These are phyloP conservation scores for Didymodactylos carnosus DNA, from an alignment of 2,888 invertebrate species.

Conservation along the genomic window DNA sequence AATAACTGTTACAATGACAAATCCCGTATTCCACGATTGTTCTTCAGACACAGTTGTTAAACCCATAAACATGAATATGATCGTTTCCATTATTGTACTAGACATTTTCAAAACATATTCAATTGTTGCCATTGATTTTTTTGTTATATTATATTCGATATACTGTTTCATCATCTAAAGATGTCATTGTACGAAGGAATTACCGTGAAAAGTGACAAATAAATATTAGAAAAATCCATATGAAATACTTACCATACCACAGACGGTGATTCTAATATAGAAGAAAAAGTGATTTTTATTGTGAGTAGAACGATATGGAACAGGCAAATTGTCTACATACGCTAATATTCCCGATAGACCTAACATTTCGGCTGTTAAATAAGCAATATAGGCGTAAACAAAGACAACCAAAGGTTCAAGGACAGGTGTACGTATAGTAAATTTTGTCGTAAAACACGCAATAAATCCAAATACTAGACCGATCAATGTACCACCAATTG, in stretches of 20 bases:
- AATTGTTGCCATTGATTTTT: conserved; percentile 87
- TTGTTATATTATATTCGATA: conserved; percentile 86
- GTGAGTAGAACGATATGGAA: not conserved
- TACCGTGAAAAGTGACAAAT: no score
- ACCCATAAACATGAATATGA: conserved; percentile 96
- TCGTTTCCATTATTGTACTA: conserved; percentile 85
- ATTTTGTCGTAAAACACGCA: conserved; percentile 79
- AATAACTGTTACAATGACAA: conserved; percentile 70
- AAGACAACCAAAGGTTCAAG: conserved; percentile 96
- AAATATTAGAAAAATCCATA: no score
- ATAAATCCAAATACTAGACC: conserved; percentile 79
- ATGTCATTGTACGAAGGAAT: no score
- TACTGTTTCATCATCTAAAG: conserved; percentile 54
- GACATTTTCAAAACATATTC: conserved; percentile 98
- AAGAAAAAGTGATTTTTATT: not conserved
- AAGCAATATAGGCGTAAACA: conserved; percentile 87
- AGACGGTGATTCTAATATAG: conserved; percentile 67
- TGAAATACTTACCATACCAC: conserved; percentile 95
- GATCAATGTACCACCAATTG: conserved; percentile 71
- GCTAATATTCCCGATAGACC: conserved; percentile 92
- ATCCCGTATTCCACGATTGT: conserved; percentile 88
- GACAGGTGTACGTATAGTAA: conserved; percentile 79
- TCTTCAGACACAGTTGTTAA: conserved; percentile 75
- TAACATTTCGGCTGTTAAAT: conserved; percentile 89
- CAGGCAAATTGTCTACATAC: conserved; percentile 48